Conservation (phyloP, 2,888 invertebrate genomes). For the Smittia aterrima region DNA sequence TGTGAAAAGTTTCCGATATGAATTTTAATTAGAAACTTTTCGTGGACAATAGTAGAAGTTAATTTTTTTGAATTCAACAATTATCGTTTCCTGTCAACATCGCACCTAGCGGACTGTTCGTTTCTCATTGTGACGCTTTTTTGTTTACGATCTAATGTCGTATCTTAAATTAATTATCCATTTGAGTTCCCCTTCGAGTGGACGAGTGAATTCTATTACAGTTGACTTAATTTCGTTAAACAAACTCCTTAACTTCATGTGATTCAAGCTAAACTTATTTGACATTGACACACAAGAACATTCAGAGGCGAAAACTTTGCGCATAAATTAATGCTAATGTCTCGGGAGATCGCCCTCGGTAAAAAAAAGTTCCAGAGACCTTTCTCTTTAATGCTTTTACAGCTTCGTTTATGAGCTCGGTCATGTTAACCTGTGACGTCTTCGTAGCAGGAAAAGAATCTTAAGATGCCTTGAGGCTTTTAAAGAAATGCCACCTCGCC, state of each 20-base stretch:
- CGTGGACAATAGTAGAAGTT: background rate
- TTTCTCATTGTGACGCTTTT: no score
- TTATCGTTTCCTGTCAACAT: background rate
- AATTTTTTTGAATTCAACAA: background rate
- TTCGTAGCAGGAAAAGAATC: no score
- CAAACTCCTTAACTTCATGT: background rate
- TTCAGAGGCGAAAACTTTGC: no score
- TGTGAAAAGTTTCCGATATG: background rate
- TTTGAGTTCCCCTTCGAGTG: slow-evolving; percentile 17
- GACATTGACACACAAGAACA: slow-evolving; percentile 17
- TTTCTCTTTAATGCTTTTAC: no score
- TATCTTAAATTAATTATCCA: slow-evolving; percentile 26
- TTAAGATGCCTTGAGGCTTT: no score
- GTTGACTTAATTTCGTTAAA: background rate
- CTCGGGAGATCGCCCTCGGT: no score
- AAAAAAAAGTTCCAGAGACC: no score
- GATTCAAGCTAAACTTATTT: background rate
- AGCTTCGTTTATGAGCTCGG: no score
- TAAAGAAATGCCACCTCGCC: no score
- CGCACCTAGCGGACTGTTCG: no score
- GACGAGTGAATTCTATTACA: background rate
- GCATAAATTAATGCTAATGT: no score
- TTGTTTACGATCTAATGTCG: slow-evolving; percentile 28
- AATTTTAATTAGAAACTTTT: background rate
- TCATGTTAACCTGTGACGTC: no score